Evolutionary conservation across 1,140 invertebrate genomes (phyloP), one percentile per base, ranked within the genome.

Genomic region (Aphelinus certus): DNA sequence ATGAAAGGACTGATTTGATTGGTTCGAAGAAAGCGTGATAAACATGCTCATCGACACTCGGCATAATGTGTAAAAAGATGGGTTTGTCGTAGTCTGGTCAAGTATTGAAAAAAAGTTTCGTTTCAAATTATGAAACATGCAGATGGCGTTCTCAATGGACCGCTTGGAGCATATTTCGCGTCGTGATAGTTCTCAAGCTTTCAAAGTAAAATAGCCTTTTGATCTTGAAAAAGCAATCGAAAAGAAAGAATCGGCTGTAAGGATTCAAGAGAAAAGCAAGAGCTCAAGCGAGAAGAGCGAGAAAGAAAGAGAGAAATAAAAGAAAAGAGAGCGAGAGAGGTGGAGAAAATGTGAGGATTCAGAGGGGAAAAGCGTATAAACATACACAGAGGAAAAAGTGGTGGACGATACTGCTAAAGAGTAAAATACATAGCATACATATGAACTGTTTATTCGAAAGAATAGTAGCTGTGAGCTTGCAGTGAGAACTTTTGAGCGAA

Each of bases 391-490:
- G n/a, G 4, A 60, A 2, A 70, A 60, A 51, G 47, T 55, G 60
- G 61, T 42, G 46, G 9, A 70, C 47, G 43, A 62, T 61, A 55
- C 56, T 26, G 48, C 42, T 67, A 67, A 67, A 62, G 64, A 68
- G 66, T 70, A 69, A 74, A 74, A 75, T 75, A 75, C 73, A 69
- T 49, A 57, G 73, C 60, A 75, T 75, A 75, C 66, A 75, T 75
- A 75, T 69, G 73, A 75, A 69, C 66, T 75, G 51, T 66, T 75
- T 70, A 75, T 75, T 65, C 63, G 7, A 42, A 6, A 51, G 43
- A 64, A 69, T 45, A 60, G 7, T n/a, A 26, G 5, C 5, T 66
- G 7, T 51, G 26, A 26, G 26, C 3, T 60, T 56, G 55, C 6
- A 46, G 9, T 67, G 53, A 72, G 57, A 65, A 64, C 46, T 61